Conservation (phyloP, 1,140 invertebrate genomes). For the Solenopsis invicta region DNA sequence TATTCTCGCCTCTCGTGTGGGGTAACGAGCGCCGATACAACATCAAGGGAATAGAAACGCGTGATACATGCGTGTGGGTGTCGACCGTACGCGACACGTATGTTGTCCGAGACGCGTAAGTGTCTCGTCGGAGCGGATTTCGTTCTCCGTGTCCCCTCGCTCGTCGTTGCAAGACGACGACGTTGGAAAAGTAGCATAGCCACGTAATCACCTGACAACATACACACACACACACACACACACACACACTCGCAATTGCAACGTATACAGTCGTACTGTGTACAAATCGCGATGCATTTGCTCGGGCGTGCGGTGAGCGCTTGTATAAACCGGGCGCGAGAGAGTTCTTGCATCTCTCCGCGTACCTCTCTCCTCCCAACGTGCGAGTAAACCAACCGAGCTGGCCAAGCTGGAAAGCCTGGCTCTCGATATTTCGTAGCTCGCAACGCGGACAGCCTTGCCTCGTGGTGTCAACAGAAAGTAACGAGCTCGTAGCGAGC, state of each 20-base stretch:
- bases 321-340: conserved; percentile 42
- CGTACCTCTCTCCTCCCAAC: conserved; percentile 6
- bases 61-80: background rate
- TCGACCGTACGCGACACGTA: background rate
- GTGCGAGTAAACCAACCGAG: conserved; percentile 26
- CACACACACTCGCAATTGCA: background rate
- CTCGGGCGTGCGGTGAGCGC: conserved; percentile 18
- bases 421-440: conserved; percentile 56
- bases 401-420: conserved; percentile 40
- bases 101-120: conserved; percentile 32
- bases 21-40: conserved; percentile 33
- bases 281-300: conserved; percentile 42
- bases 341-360: conserved; percentile 49
- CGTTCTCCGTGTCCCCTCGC: conserved; percentile 12
- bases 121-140: conserved; percentile 31
- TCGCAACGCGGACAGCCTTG: conserved; percentile 26
- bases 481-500: conserved; percentile 31
- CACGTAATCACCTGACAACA: conserved; percentile 43
- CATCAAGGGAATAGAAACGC: conserved; percentile 21
- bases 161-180: conserved; percentile 9
- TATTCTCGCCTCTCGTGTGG: conserved; percentile 41
- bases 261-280: background rate
- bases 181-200: conserved; percentile 33
- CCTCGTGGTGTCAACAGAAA: conserved; percentile 52
- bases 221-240: background rate